Evolutionary conservation across 1,140 invertebrate species (phyloP).

Genomic region (Parapsyche elsis): DNA sequence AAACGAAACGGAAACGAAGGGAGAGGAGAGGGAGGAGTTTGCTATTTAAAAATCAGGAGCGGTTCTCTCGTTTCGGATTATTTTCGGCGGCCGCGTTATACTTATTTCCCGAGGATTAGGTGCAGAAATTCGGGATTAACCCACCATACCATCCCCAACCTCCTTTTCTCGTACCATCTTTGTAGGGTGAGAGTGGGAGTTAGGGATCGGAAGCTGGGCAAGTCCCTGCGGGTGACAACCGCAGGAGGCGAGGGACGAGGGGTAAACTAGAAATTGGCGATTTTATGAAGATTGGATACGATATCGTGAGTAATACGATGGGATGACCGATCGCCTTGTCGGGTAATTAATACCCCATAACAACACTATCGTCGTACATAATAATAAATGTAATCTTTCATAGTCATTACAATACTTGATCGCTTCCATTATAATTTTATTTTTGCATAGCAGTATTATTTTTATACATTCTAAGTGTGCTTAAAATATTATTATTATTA

Average conservation of each 20-base stretch:
- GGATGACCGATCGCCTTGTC: slow-evolving; percentile 25
- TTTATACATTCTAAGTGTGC: too few species aligned
- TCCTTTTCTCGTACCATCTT: slow-evolving; percentile 11
- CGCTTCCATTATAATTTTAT: too few species aligned
- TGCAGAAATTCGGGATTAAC: slow-evolving; percentile 56
- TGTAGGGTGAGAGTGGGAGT: slow-evolving; percentile 26
- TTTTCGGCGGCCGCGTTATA: slow-evolving; percentile 52
- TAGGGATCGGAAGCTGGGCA: background rate
- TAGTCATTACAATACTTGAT: too few species aligned
- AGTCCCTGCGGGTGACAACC: slow-evolving; percentile 2
- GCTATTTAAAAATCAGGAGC: slow-evolving; percentile 55
- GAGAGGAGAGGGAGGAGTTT: background rate
- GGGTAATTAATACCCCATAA: slow-evolving; percentile 19
- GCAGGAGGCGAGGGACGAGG: background rate
- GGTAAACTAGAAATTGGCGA: slow-evolving; percentile 39
- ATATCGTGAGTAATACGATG: slow-evolving; percentile 44
- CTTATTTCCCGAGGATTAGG: slow-evolving; percentile 54
- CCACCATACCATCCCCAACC: background rate
- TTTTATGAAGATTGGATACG: slow-evolving; percentile 56
- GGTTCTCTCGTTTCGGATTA: slow-evolving; percentile 51
- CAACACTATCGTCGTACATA: too few species aligned
- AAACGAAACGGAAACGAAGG: background rate
- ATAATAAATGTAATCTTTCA: too few species aligned
- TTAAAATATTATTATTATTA: background rate
- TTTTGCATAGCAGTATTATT: too few species aligned